Evolutionary conservation across 2,888 invertebrate species (phyloP).

Genomic region (Eudemis profundana): DNA sequence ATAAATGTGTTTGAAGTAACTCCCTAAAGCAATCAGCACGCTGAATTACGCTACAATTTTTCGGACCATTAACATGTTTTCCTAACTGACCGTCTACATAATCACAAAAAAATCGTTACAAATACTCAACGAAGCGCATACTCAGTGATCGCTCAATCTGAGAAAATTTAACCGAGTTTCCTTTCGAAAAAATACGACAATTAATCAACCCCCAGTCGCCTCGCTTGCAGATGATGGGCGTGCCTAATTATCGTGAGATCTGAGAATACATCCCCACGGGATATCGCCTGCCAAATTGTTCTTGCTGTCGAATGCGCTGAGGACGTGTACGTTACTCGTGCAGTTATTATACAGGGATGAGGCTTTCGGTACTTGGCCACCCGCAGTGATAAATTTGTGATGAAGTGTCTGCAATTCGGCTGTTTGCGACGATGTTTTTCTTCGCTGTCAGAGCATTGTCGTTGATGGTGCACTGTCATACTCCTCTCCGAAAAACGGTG

Average conservation of each 20-base stretch:
- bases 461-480: no score
- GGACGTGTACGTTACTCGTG: not conserved
- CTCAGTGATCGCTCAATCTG: slow-evolving; percentile 21
- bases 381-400: slow-evolving; percentile 18
- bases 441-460: not conserved
- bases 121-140: slow-evolving; percentile 10
- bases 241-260: slow-evolving; percentile 38
- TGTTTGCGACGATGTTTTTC: not conserved
- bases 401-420: slow-evolving; percentile 2
- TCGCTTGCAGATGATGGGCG: slow-evolving; percentile 39
- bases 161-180: slow-evolving; percentile 29
- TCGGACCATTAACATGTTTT: slow-evolving; percentile 27
- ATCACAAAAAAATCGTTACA: not conserved
- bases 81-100: slow-evolving; percentile 23
- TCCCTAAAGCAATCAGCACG: not conserved
- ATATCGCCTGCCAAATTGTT: not conserved
- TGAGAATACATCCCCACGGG: slow-evolving; percentile 28
- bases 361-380: not conserved
- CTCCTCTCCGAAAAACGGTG: no score
- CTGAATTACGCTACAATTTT: slow-evolving; percentile 13
- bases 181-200: slow-evolving; percentile 27
- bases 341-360: not conserved
- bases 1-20: not conserved
- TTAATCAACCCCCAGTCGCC: slow-evolving; percentile 40
- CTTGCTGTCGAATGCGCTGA: not conserved